These are phyloP conservation scores for Pangasius krempfi DNA, from an alignment of 2,797 vertebrate species.

Conservation along the genomic window DNA sequence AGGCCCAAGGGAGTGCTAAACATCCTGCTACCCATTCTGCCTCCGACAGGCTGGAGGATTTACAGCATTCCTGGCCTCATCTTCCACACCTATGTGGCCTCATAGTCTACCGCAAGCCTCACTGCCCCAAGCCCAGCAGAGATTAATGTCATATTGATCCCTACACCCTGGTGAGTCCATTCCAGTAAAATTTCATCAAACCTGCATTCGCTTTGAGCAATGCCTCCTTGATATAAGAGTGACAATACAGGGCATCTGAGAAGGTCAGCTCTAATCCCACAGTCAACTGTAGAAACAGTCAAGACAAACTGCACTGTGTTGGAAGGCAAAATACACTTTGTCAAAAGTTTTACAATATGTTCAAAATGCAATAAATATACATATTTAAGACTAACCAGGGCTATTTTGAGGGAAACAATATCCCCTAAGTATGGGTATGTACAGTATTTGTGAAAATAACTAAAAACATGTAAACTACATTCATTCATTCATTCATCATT, in stretches of 20 bases:
- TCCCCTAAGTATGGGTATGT: not conserved
- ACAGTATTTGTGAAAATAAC: not conserved
- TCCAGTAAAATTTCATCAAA: constrained; percentile 77
- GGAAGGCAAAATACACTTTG: not conserved
- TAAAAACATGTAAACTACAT: not conserved
- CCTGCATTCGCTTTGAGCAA: constrained; percentile 63
- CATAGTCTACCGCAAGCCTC: constrained; percentile 51
- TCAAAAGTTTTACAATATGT: not conserved
- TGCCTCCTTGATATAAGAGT: constrained; percentile 60
- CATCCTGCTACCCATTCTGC: constrained; percentile 13
- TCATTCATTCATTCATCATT: not conserved
- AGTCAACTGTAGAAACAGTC: constrained; percentile 17
- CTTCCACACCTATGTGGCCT: constrained; percentile 57
- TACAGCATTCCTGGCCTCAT: constrained; percentile 58
- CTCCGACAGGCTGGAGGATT: constrained; percentile 60
- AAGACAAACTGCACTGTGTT: not conserved
- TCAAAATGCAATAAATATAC: too few species aligned
- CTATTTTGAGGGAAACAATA: not conserved
- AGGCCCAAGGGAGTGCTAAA: constrained; percentile 35
- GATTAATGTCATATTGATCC: constrained; percentile 78
- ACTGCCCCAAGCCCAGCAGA: constrained; percentile 66
- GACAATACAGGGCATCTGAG: constrained; percentile 55
- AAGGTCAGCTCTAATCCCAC: constrained; percentile 23
- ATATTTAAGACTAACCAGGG: not conserved
- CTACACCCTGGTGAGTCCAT: constrained; percentile 70